phyloP scores from a whole-genome alignment of 2,888 invertebrate species.

The Pimpla rufipes region DNA sequence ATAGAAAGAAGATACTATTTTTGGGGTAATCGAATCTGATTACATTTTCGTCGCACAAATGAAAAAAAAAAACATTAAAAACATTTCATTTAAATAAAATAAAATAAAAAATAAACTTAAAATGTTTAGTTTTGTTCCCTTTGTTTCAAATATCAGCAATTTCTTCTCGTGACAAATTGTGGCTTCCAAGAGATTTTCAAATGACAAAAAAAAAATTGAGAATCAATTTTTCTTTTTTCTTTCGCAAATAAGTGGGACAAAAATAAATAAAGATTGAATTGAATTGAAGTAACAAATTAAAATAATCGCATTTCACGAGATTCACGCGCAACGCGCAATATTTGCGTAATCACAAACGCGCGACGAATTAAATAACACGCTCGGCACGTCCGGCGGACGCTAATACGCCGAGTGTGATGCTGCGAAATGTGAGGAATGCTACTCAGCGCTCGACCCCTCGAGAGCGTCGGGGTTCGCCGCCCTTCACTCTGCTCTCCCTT shows the following conservation, averaged over 20 bases:
- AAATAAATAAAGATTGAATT: too few relatives aligned
- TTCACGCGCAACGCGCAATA: background rate
- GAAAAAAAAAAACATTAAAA: background rate
- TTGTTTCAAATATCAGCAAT: too few relatives aligned
- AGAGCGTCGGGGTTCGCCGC: constrained; percentile 3
- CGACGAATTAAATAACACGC: background rate
- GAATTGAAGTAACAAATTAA: background rate
- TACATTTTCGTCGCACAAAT: background rate
- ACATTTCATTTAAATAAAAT: too few relatives aligned
- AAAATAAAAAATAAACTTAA: too few relatives aligned
- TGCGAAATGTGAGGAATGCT: constrained; percentile 62
- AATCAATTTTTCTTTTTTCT: background rate
- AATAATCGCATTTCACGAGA: background rate
- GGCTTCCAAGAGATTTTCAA: too few relatives aligned
- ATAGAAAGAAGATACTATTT: constrained; percentile 28
- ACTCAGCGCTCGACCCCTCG: constrained; percentile 38
- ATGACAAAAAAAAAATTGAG: background rate
- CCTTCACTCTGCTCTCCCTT: background rate
- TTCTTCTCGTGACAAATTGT: too few relatives aligned
- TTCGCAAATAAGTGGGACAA: background rate
- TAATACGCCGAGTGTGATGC: constrained; percentile 50
- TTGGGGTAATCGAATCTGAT: background rate
- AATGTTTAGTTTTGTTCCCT: too few relatives aligned
- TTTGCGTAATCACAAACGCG: background rate
- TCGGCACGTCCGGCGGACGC: constrained; percentile 37